phyloP scores from a whole-genome alignment of 2,797 vertebrate species.

The Cephalopachus bancanus region DNA sequence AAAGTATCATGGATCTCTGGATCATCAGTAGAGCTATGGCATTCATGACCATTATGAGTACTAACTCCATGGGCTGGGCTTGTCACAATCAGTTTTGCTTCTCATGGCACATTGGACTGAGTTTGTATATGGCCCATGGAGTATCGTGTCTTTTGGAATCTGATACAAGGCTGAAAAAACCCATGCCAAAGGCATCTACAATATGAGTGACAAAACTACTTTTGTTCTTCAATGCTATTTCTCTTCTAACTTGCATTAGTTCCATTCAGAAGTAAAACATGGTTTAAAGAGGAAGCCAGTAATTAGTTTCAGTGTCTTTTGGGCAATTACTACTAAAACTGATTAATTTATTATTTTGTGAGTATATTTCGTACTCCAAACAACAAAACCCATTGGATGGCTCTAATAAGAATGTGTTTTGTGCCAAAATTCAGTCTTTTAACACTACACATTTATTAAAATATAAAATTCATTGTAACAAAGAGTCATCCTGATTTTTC shows the following conservation, averaged over 20 bases:
- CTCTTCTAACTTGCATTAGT: not conserved
- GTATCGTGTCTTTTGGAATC: not conserved
- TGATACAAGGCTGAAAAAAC: not conserved
- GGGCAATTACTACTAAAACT: not conserved
- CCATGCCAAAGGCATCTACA: not conserved
- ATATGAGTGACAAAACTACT: not conserved
- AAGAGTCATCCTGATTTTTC: not conserved
- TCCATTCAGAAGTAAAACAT: not conserved
- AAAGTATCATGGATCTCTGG: not conserved
- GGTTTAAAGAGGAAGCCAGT: not conserved
- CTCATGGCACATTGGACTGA: not conserved
- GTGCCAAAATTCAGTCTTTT: not conserved
- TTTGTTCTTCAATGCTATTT: not conserved
- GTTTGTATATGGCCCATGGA: accelerated
- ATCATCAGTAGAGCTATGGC: not conserved
- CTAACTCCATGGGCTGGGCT: not conserved
- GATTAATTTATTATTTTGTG: conserved; percentile 14
- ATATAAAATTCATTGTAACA: not conserved
- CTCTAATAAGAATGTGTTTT: not conserved
- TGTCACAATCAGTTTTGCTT: not conserved
- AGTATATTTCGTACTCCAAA: not conserved
- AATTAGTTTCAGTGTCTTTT: conserved; percentile 4
- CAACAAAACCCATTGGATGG: not conserved
- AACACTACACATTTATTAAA: not conserved
- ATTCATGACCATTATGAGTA: not conserved